Conservation (phyloP, 2,113 vertebrate genomes). For the Dendrocopos noguchii region DNA sequence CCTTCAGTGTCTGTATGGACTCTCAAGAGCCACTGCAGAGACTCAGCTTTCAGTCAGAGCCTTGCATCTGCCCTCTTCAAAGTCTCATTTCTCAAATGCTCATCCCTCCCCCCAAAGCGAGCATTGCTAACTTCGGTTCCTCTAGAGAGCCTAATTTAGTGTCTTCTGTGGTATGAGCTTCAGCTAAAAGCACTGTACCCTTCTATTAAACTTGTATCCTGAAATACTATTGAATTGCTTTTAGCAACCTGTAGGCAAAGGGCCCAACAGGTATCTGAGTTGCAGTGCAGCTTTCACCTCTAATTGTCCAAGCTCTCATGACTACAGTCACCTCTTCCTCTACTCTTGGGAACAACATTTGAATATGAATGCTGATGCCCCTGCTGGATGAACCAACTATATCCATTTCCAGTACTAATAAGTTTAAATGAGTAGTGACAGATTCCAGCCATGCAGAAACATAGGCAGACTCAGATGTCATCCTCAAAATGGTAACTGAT, state of each 20-base stretch:
- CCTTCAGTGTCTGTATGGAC: fast-evolving
- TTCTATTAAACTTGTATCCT: background rate
- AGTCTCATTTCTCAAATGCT: background rate
- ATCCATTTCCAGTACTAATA: slow-evolving; percentile 52
- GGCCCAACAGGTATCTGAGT: background rate
- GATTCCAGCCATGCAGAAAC: slow-evolving; percentile 59
- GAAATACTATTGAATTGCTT: background rate
- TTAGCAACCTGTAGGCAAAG: background rate
- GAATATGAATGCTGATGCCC: background rate
- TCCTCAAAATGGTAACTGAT: slow-evolving; percentile 28
- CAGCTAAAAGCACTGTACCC: background rate
- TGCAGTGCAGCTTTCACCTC: background rate
- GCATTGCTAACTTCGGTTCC: background rate
- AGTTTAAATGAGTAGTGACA: slow-evolving; percentile 55
- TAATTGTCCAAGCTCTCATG: background rate
- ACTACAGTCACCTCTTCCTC: background rate
- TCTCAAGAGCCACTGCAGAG: background rate
- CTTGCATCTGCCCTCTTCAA: background rate
- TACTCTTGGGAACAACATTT: background rate
- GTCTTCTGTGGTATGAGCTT: background rate
- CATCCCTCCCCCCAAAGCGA: background rate
- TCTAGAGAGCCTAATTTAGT: background rate
- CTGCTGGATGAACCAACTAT: background rate
- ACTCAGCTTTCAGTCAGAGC: background rate
- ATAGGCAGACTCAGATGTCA: slow-evolving; percentile 57